Conservation (phyloP, 2,888 invertebrate species). For the Pristionchus entomophagus region DNA sequence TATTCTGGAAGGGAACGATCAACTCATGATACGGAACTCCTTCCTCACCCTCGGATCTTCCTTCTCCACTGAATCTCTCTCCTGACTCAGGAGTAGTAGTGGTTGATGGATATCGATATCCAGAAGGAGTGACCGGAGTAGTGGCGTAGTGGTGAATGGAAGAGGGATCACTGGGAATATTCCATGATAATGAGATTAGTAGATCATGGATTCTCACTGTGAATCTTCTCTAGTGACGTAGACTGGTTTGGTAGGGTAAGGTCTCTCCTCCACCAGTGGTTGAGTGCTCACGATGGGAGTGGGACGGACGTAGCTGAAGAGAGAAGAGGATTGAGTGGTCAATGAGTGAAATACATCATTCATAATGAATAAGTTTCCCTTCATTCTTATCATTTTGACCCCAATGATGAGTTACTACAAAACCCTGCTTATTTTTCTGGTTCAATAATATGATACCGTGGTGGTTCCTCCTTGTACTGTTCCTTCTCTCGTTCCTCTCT, state of each 20-base stretch:
- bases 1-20: not conserved
- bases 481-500: conserved; percentile 11
- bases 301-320: not conserved
- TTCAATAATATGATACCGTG: not conserved
- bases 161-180: too few relatives aligned
- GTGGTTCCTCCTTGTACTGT: conserved; percentile 23
- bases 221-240: not conserved
- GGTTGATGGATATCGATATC: conserved; percentile 13
- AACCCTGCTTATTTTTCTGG: too few relatives aligned
- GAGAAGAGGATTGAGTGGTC: too few relatives aligned
- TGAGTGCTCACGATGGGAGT: not conserved
- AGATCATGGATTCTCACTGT: not conserved
- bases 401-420: too few relatives aligned
- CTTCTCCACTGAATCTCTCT: conserved; percentile 34
- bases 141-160: not conserved
- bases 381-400: too few relatives aligned
- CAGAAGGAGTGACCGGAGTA: conserved; percentile 36
- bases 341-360: too few relatives aligned
- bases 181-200: not conserved
- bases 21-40: not conserved
- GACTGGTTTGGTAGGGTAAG: not conserved
- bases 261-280: conserved; percentile 19
- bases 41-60: not conserved
- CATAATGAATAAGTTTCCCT: not conserved
- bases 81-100: not conserved